Conservation (phyloP, 2,113 vertebrate genomes). For the Hippotragus niger region DNA sequence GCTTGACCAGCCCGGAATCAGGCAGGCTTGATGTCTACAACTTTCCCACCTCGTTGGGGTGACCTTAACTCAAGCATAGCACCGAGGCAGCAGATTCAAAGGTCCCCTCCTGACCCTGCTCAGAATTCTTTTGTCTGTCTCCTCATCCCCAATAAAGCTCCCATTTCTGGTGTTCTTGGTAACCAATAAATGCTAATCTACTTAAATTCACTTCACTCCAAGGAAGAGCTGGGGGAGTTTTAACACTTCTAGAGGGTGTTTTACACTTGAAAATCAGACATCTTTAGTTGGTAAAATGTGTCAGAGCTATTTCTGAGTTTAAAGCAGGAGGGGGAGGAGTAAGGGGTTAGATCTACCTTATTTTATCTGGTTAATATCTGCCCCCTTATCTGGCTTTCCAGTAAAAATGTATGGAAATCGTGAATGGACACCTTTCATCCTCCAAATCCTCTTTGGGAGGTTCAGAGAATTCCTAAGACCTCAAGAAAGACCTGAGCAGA, state of each 20-base stretch:
- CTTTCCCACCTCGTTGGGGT: background rate
- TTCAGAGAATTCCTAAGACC: background rate
- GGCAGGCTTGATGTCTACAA: background rate
- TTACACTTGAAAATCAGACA: constrained; percentile 30
- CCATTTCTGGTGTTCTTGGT: background rate
- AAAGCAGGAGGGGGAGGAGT: background rate
- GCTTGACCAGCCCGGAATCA: background rate
- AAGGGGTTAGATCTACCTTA: background rate
- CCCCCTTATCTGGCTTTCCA: background rate
- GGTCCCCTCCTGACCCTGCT: background rate
- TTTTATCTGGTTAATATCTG: background rate
- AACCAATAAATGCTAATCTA: background rate
- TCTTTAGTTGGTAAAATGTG: constrained; percentile 13
- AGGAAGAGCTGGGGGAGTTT: constrained; percentile 38
- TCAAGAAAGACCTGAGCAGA: background rate
- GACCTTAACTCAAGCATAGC: background rate
- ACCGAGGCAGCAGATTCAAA: background rate
- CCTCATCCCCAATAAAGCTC: background rate
- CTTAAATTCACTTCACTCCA: background rate
- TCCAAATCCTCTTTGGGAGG: background rate
- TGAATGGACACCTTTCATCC: background rate
- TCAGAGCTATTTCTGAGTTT: constrained; percentile 26
- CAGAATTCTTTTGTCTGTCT: background rate
- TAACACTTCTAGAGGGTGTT: background rate
- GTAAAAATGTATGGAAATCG: background rate